Evolutionary conservation across 1,140 invertebrate genomes (phyloP), one percentile per base, ranked within the genome.

Genomic region (Archegozetes longisetosus): DNA sequence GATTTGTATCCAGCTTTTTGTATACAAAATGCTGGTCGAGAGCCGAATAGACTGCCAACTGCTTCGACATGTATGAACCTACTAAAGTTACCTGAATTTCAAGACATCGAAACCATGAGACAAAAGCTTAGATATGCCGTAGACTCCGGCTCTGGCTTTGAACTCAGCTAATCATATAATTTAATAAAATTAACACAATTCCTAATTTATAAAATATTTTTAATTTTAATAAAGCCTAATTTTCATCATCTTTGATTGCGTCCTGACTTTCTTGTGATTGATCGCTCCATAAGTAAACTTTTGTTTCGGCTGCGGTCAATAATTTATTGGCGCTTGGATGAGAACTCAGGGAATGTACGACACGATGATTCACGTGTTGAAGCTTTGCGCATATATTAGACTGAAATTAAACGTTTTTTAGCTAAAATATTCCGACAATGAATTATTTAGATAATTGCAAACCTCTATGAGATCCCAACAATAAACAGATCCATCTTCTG

Each of bases 11-110:
- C 92, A 32, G 82, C 86, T 14, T 93, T 97, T 73, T 91, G 89
- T 69, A 91, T 97, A 67, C 90, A 95, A 70, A 83, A 86, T 64
- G 87, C 86, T 24, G 90, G 89, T 17, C 65, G 65, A 51, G 82
- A 83, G 46, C 76, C 81, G 52, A 86, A 94, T 69, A 80, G 91
- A 24, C 78, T 98, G 64, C 92, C 93, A 0, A 91, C 90, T 29
- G 87, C 93, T 4, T 92, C 88, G 70, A 98, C 94, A 17, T 98
- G 94, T 72, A 92, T 97, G 83, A 98, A 98, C 78, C 78, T 98
- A 48, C 74, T 98, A 17, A 97, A 97, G 73, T 77, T 98, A 60
- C 93, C 93, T 0, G 84, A 93, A 66, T 93, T 92, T 69, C 78
- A 79, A 48, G 83, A 84, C 60, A 82, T 87, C 69, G 78, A 80